A percentile compares a stretch with the other conserved stretches of the same genome.
Evolutionary conservation across 2,113 vertebrate genomes (phyloP).

Genomic region (Channa maculata): DNA sequence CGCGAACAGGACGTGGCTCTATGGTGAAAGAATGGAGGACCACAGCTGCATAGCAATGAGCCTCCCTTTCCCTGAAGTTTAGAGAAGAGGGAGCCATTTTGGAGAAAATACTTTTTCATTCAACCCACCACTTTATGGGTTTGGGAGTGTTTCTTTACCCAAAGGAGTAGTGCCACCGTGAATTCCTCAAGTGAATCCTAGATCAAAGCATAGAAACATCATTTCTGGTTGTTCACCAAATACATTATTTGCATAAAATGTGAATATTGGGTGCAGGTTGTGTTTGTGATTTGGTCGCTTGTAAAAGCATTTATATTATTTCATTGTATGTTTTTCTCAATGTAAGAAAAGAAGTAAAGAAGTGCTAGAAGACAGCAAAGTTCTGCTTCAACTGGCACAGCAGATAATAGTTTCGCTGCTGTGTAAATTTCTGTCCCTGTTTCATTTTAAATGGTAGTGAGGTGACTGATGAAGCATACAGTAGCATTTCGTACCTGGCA

Average conservation of each 20-base stretch:
- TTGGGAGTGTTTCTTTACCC: not conserved
- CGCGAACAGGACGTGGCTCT: constrained; percentile 54
- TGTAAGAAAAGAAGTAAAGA: not conserved
- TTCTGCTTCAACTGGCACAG: constrained; percentile 42
- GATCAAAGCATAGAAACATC: constrained; percentile 33
- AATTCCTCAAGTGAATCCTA: constrained; percentile 5
- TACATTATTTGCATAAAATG: constrained; percentile 23
- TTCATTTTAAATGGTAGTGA: constrained; percentile 20
- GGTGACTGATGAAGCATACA: constrained; percentile 51
- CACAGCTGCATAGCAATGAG: constrained; percentile 66
- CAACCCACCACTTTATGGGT: constrained; percentile 7
- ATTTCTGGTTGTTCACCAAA: constrained; percentile 1
- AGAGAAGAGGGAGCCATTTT: constrained; percentile 47
- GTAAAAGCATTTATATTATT: constrained; percentile 14
- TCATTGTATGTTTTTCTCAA: not conserved
- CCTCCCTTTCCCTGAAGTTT: constrained; percentile 54
- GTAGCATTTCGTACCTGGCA: constrained; percentile 47
- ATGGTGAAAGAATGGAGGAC: constrained; percentile 32
- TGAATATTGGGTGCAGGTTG: constrained; percentile 3
- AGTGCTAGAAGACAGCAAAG: constrained; percentile 11
- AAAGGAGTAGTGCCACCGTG: constrained; percentile 21
- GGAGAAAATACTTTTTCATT: constrained; percentile 30
- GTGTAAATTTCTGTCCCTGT: constrained; percentile 35
- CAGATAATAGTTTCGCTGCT: constrained; percentile 52
- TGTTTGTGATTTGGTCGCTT: not conserved